Evolutionary conservation across 2,113 vertebrate genomes (phyloP).

Genomic region (Laticauda colubrina): DNA sequence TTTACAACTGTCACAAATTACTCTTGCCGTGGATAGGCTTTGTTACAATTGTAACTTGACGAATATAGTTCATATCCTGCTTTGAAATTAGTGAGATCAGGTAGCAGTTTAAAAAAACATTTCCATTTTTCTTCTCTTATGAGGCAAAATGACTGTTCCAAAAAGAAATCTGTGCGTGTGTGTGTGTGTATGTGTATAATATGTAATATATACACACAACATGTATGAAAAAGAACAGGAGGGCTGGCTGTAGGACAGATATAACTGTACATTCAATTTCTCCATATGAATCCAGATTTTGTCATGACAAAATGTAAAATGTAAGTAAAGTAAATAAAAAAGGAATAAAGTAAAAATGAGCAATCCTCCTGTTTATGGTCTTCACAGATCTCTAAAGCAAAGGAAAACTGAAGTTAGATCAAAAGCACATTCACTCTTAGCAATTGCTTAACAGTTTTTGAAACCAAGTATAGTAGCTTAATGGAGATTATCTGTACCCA

Average conservation of each 20-base stretch:
- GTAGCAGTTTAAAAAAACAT: neutral
- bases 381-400: neutral
- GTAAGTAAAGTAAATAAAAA: neutral
- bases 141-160: neutral
- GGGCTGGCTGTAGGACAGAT: neutral
- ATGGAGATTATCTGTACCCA: neutral
- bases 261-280: neutral
- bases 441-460: neutral
- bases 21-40: no score
- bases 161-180: neutral
- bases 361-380: neutral
- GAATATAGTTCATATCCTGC: neutral
- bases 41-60: no score
- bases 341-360: neutral
- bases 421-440: neutral
- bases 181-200: neutral
- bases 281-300: neutral
- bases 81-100: neutral
- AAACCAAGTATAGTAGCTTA: neutral
- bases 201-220: no score
- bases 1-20: no score
- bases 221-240: neutral
- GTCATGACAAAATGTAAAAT: neutral
- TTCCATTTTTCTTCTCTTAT: no score
- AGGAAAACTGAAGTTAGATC: neutral